Conservation (phyloP, 2,888 invertebrate species). For the Pterostichus niger region DNA sequence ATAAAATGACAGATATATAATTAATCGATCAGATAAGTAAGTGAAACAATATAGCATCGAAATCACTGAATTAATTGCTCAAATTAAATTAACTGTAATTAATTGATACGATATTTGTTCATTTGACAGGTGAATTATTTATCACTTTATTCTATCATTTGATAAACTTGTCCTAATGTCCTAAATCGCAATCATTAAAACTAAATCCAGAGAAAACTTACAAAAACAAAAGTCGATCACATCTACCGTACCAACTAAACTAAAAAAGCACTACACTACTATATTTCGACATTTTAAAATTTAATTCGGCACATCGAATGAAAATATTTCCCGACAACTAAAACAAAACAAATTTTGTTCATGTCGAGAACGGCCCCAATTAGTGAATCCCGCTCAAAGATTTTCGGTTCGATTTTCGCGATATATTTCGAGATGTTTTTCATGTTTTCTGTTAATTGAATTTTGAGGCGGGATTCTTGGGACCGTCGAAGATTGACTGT, state of each 20-base stretch:
- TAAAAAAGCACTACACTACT: conserved; percentile 47
- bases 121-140: no score
- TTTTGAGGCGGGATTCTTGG: conserved; percentile 15
- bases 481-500: conserved; percentile 37
- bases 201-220: conserved; percentile 5
- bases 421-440: conserved; percentile 54
- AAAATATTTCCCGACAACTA: conserved; percentile 70
- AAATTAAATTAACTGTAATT: no score
- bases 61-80: no score
- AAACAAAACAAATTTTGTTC: conserved; percentile 72
- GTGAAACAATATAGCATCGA: no score
- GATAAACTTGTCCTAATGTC: no score
- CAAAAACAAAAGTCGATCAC: conserved; percentile 56
- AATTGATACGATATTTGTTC: no score
- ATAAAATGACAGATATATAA: no score
- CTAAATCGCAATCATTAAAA: no score
- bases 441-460: conserved; percentile 32
- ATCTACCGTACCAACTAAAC: conserved; percentile 20
- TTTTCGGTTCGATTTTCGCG: conserved; percentile 44
- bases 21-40: no score
- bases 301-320: conserved; percentile 48
- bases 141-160: no score
- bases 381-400: conserved; percentile 53
- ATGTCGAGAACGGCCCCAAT: conserved; percentile 71
- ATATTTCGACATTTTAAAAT: conserved; percentile 28